phyloP scores from a whole-genome alignment of 2,888 invertebrate genomes.

The Lordiphosa fenestrarum region DNA sequence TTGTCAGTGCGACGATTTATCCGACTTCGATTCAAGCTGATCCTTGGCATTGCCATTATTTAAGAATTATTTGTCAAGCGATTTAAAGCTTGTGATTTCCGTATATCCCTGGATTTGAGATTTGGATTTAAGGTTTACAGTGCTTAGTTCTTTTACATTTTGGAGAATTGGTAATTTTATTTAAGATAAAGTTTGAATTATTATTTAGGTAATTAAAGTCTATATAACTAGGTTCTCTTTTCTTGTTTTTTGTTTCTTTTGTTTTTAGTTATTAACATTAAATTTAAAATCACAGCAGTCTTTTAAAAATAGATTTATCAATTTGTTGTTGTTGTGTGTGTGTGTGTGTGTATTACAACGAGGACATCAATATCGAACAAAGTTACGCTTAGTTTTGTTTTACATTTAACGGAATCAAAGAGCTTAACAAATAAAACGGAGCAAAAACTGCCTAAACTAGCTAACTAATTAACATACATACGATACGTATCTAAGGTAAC shows the following conservation, averaged over 20 bases:
- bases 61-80: too few relatives aligned
- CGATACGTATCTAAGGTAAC: slow-evolving; percentile 22
- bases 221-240: slow-evolving; percentile 65
- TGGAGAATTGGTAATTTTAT: slow-evolving; percentile 72
- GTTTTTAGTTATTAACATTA: slow-evolving; percentile 67
- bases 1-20: too few relatives aligned
- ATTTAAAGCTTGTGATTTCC: too few relatives aligned
- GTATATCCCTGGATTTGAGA: too few relatives aligned
- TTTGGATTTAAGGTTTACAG: too few relatives aligned
- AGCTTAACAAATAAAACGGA: slow-evolving; percentile 59
- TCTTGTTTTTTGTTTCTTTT: slow-evolving; percentile 41
- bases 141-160: slow-evolving; percentile 17
- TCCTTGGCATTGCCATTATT: too few relatives aligned
- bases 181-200: slow-evolving; percentile 72
- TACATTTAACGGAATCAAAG: slow-evolving; percentile 62
- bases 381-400: slow-evolving; percentile 23
- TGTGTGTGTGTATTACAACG: slow-evolving; percentile 16
- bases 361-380: slow-evolving; percentile 47
- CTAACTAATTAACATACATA: slow-evolving; percentile 49
- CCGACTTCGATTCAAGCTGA: too few relatives aligned
- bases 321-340: slow-evolving; percentile 38
- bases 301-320: slow-evolving; percentile 76
- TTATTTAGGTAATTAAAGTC: slow-evolving; percentile 53
- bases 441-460: slow-evolving; percentile 42
- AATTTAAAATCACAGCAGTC: slow-evolving; percentile 80